Base-by-base conservation (phyloP, 2,888 invertebrate species). In the Aethes cnicana region DNA sequence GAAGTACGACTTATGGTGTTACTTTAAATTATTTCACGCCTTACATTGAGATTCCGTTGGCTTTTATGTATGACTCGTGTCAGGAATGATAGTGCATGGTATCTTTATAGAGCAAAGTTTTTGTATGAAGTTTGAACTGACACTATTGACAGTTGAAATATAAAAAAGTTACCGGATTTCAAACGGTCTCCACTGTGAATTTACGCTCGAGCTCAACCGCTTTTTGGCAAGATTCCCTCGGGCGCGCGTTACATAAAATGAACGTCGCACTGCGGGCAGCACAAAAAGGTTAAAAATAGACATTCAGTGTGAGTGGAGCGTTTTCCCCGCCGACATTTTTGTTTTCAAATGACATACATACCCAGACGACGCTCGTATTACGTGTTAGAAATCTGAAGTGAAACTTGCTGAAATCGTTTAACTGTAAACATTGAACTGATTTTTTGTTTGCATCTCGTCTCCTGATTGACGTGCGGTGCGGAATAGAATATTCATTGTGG, bases 231-330 rank as follows among this genome's bases (percentile, higher is more conserved):
- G 80, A 75, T 81, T 88, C 88, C 87, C 83, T 82, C 72, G 72
- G 75, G 78, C 72, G 74, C 70, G 72, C 56, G 78, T 83, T 84
- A 84, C 73, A 76, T 85, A 84, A 81, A 87, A 75, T 75, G 74
- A 77, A 76, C 81, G 78, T 69, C 74, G 81, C 66, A 71, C 66
- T 62, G 66, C 68, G 75, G 76, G 68, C 74, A 73, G 61, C 69
- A 82, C 80, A 77, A 80, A 83, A 81, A 81, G 74, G 78, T 70
- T 86, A 88, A 78, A 87, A 88, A 88, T 89, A 89, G 89, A 88
- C 68, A 70, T 75, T 69, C 69, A 69, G 67, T 77, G 80, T 84
- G 84, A 84, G 77, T 87, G 81, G 84, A 79, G 77, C 74, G 77
- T 81, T 81, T 74, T 57, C 58, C 60, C 65, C 70, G 58, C 69